phyloP scores from a whole-genome alignment of 2,888 invertebrate species.

The Dolichomitus sp. region DNA sequence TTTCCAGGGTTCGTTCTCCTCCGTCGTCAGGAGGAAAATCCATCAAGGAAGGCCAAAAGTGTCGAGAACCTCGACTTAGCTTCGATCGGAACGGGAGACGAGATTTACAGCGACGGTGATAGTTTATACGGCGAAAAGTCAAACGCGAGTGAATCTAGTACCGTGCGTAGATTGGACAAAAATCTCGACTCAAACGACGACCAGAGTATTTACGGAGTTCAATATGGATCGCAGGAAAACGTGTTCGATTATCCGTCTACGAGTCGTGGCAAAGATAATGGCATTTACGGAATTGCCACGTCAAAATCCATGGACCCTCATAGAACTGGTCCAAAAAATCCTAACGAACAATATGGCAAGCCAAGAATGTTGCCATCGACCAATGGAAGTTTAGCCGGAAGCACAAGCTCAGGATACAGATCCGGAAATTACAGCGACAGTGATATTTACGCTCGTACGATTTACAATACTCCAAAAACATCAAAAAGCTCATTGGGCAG shows the following conservation, averaged over 20 bases:
- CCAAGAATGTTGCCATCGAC: slow-evolving; percentile 14
- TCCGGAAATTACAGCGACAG: slow-evolving; percentile 86
- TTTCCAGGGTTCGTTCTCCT: slow-evolving; percentile 89
- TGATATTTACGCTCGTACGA: slow-evolving; percentile 89
- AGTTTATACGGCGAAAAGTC: slow-evolving; percentile 70
- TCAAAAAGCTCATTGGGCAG: slow-evolving; percentile 84
- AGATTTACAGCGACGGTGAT: slow-evolving; percentile 75
- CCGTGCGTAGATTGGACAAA: slow-evolving; percentile 9
- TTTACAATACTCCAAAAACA: slow-evolving; percentile 78
- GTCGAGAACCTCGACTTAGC: slow-evolving; percentile 69
- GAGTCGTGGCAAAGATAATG: slow-evolving; percentile 35
- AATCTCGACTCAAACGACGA: slow-evolving; percentile 80
- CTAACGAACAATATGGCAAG: slow-evolving; percentile 23
- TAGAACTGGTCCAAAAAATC: slow-evolving; percentile 35
- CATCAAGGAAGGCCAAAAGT: slow-evolving; percentile 57
- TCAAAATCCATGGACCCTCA: slow-evolving; percentile 33
- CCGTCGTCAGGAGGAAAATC: slow-evolving; percentile 86
- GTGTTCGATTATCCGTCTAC: slow-evolving; percentile 42
- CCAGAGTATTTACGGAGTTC: slow-evolving; percentile 69
- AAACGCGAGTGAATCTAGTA: too few relatives aligned
- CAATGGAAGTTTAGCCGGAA: slow-evolving; percentile 75
- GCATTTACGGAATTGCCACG: slow-evolving; percentile 20
- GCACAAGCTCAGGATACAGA: slow-evolving; percentile 87
- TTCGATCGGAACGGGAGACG: slow-evolving; percentile 69
- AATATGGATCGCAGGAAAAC: slow-evolving; percentile 36